A percentile compares a stretch with the other conserved stretches of the same genome.
Conservation (phyloP, 2,113 vertebrate species). For the Ictidomys tridecemlineatus region DNA sequence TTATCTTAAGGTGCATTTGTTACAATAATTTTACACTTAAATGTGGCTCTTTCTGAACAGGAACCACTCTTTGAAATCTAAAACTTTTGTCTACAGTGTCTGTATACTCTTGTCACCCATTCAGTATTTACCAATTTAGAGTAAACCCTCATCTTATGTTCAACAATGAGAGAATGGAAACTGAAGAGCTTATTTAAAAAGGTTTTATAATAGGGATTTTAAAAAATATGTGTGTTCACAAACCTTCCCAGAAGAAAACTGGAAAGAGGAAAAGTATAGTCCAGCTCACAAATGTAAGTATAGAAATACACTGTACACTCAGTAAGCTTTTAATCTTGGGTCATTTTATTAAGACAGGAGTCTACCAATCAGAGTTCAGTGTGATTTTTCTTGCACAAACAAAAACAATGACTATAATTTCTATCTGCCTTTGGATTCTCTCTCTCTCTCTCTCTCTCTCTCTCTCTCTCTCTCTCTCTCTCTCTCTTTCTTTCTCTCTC, state of each 20-base stretch:
- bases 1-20: not conserved
- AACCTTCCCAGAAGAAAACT: not conserved
- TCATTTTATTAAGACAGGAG: not conserved
- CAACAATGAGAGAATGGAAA: not conserved
- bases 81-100: not conserved
- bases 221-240: not conserved
- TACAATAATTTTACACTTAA: conserved; percentile 27
- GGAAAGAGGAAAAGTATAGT: not conserved
- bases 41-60: not conserved
- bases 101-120: not conserved
- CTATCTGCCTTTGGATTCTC: not conserved
- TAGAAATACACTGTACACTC: not conserved
- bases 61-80: not conserved
- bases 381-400: not conserved
- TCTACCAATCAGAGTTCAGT: not conserved
- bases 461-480: no score
- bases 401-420: not conserved
- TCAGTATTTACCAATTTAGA: not conserved
- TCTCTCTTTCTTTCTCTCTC: no score
- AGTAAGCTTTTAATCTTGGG: not conserved
- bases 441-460: not conserved
- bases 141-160: not conserved
- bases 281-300: not conserved
- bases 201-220: not conserved
- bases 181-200: not conserved